Base-by-base conservation (phyloP, 2,797 vertebrate species). In the Molothrus aeneus region DNA sequence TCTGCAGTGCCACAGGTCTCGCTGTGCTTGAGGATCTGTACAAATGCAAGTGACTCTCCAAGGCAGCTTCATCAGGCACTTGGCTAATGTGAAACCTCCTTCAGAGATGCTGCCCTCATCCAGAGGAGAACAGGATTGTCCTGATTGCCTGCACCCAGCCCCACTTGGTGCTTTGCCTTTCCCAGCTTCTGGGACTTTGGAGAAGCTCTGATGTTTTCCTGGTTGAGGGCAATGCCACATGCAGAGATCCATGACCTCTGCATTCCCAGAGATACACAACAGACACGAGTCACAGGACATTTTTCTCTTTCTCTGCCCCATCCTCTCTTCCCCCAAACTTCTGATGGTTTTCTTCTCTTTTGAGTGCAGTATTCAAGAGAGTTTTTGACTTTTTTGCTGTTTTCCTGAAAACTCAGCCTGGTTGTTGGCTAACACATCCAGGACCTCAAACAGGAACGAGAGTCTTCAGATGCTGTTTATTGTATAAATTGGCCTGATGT, bases 301-400 rank as follows among this genome's bases (percentile, higher is more conserved):
- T 72, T 77, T 66, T 57, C 11, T 47, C 13, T 45, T 54, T 57
- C 73, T 65, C 51, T 80, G 7, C 29, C 40, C 20, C 43, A 15
- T 13, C 15, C 26, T 48, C 15, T 64, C 22, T 50, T 66, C 10
- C 31, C 7, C 7, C 40, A 78, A 29, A 34, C 59, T 28, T 36
- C 5, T 19, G 7, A 9, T 31, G 17, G 2, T n/a, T 89, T 89
- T 42, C 18, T 57, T 63, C 59, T 78, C n/a, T 57, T 65, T 31
- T 65, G 51, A 79, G 29, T 0, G 0, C 59, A 73, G 0, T 36
- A 28, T 72, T 34, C 36, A 29, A 70, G 28, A 15, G 2, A 5
- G 3, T 69, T 61, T 64, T 13, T 50, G 38, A 54, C 7, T 59
- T 40, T 28, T 20, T 78, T 73, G 6, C 9, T 22, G 3, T 72